These are phyloP conservation scores for Lepisosteus osseus DNA, from an alignment of 2,113 vertebrate genomes.

Conservation along the genomic window DNA sequence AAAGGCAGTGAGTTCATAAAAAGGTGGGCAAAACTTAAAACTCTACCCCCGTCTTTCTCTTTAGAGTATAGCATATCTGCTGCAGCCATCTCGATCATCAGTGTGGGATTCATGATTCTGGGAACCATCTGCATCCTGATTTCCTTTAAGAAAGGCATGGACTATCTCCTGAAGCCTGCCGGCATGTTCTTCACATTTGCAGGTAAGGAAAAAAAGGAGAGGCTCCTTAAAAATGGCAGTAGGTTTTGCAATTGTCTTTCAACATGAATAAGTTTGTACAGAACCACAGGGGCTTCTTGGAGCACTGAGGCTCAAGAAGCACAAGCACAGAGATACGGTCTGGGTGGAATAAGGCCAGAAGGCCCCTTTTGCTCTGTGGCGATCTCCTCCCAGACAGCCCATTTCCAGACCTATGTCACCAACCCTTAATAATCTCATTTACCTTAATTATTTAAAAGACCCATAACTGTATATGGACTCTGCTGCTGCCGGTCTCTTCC, in stretches of 20 bases:
- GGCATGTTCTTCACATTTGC: slow-evolving; percentile 92
- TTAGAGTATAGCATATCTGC: slow-evolving; percentile 97
- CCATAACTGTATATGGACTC: too few species aligned
- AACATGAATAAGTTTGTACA: not conserved
- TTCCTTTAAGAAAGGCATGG: slow-evolving; percentile 77
- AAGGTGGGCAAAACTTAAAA: too few species aligned
- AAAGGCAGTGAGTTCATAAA: too few species aligned
- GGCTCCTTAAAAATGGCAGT: not conserved
- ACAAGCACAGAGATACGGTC: too few species aligned
- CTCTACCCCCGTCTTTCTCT: slow-evolving; percentile 2
- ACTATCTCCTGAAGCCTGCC: slow-evolving; percentile 88
- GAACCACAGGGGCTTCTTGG: not conserved
- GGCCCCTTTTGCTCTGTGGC: too few species aligned
- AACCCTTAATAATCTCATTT: too few species aligned
- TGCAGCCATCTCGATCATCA: slow-evolving; percentile 92
- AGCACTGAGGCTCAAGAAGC: not conserved
- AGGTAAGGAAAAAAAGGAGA: slow-evolving; percentile 56
- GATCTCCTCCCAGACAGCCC: too few species aligned
- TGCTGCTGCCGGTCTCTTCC: too few species aligned
- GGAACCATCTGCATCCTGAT: slow-evolving; percentile 75
- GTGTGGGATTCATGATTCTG: slow-evolving; percentile 79
- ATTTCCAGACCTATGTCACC: too few species aligned
- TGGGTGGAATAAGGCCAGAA: too few species aligned
- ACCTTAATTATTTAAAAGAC: too few species aligned
- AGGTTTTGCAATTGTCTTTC: not conserved